Base-by-base conservation (phyloP, 2,888 invertebrate genomes). In the Rhagium mordax region DNA sequence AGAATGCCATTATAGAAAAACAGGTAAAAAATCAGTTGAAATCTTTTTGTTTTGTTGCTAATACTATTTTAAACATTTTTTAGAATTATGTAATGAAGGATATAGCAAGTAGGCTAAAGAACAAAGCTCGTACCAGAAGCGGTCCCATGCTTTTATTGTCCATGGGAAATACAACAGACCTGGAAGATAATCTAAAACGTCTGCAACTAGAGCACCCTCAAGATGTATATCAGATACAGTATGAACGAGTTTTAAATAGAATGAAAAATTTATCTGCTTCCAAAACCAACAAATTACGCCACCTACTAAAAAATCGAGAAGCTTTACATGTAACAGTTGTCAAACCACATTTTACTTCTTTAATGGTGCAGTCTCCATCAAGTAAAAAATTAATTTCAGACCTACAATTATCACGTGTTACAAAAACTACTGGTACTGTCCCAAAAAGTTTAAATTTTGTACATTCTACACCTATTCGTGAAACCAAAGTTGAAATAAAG, bases 1-100 rank as follows among this genome's bases (percentile, higher is more conserved):
- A 96, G 76, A 93, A 92, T 78, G 94, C 94, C 77, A 91, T 93
- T 72, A 88, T 93, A 21, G 88, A 88, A 74, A 90, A 89, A 68
- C 93, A 92, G 77, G 84, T 84, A 76, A 83, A 69, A 41, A 13
- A 33, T 70, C 2, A 27, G 4, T 41, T 7, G 49, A n/a, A 16
- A 27, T 27, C 16, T 69, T 55, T 70, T 72, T 72, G 20, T 24
- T 24, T 41, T 15, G 4, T 10, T 41, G 41, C 41, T 41, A 41
- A 41, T n/a, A n/a, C n/a, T n/a, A n/a, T 3, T n/a, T n/a, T 41
- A 0, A 15, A 16, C 20, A 10, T 69, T 48, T 81, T 81, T 15
- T 74, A 84, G 83, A 82, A 75, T 64, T 87, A 86, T 69, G 70
- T 87, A 55, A 76, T 88, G 69, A 87, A 87, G 76, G 86, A 88